Percentiles rank a stretch among this genome's conserved stretches.
These are phyloP conservation scores for Isurus oxyrinchus DNA, from an alignment of 2,113 vertebrate genomes.

Conservation along the genomic window DNA sequence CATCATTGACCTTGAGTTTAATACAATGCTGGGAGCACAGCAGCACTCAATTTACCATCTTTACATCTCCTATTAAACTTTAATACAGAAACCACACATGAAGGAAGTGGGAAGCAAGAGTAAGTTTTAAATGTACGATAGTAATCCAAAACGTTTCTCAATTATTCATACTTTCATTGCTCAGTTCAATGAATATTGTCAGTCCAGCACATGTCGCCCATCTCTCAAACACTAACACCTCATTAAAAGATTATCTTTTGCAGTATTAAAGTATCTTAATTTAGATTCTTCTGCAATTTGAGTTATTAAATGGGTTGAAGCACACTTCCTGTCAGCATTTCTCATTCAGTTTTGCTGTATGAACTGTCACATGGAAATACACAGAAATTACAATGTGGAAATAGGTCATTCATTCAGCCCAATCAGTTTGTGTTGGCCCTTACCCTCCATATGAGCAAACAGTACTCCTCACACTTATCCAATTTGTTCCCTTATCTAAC, in stretches of 20 bases:
- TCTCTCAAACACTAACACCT: neutral
- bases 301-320: neutral
- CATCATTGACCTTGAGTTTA: neutral
- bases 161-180: neutral
- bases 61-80: neutral
- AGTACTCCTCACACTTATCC: neutral
- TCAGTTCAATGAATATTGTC: neutral
- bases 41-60: neutral
- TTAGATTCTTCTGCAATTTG: neutral
- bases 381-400: neutral
- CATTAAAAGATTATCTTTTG: neutral
- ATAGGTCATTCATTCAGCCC: neutral
- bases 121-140: neutral
- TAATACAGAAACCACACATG: neutral
- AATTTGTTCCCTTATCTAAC: neutral
- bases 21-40: neutral
- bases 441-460: neutral
- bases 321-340: neutral
- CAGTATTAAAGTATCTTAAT: neutral
- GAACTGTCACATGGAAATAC: neutral
- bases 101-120: neutral
- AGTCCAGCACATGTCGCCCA: neutral
- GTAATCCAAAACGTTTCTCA: neutral
- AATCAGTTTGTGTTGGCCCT: neutral
- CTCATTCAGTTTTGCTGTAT: neutral